Conservation (phyloP, 2,113 vertebrate species). For the Synchiropus splendidus region DNA sequence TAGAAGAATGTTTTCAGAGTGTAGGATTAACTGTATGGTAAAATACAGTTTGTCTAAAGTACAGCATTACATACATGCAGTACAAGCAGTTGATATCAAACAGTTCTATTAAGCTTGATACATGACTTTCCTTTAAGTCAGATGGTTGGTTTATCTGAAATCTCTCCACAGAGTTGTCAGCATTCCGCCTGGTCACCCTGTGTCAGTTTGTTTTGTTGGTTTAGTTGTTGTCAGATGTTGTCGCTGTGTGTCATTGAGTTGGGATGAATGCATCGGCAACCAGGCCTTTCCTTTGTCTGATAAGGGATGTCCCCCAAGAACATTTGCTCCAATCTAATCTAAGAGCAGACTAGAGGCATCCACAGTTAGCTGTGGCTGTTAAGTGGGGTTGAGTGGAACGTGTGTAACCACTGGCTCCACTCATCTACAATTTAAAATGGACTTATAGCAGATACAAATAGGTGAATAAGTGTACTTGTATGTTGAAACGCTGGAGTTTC, state of each 20-base stretch:
- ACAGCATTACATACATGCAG: no score
- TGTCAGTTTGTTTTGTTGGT: constrained; percentile 51
- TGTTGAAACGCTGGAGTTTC: no score
- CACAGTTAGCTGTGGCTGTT: constrained; percentile 12
- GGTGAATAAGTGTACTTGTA: no score
- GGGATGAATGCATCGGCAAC: constrained; percentile 31
- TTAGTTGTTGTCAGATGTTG: constrained; percentile 64
- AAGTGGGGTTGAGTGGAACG: constrained; percentile 4
- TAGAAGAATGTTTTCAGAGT: no score
- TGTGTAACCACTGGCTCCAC: constrained; percentile 1
- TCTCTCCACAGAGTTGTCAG: constrained; percentile 34
- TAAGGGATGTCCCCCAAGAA: constrained; percentile 33
- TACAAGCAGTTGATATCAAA: no score
- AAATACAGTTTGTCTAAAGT: no score
- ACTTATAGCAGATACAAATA: no score
- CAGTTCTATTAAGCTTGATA: no score
- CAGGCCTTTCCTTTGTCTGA: constrained; percentile 34
- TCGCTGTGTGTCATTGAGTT: constrained; percentile 36
- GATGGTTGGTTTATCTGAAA: no score
- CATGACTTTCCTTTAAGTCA: no score
- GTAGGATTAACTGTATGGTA: no score
- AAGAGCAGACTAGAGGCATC: constrained; percentile 43
- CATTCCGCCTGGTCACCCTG: constrained; percentile 29
- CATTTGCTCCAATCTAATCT: constrained; percentile 34
- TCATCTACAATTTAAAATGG: no score